Base-by-base conservation (phyloP, 2,113 vertebrate species). In the Phalacrocorax carbo region DNA sequence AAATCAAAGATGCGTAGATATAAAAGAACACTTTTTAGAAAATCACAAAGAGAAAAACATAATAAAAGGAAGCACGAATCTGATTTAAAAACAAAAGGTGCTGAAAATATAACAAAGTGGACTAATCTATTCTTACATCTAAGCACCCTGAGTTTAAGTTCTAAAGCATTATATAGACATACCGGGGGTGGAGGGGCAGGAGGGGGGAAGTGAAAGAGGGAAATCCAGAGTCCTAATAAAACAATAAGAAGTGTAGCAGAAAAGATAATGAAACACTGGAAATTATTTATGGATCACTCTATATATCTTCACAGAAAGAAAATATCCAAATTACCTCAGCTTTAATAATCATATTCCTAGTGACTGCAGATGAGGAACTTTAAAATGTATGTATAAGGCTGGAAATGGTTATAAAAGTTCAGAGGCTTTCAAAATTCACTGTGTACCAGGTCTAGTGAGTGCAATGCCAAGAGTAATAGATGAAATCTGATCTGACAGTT, bases 401-500 rank as follows among this genome's bases (percentile, higher is more conserved):
- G 91, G 81, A 95, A 95, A 95, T 62, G 15, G 62, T 95, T 97
- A 94, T 73, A 85, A 95, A 96, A 93, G 84, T 87, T 94, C 84
- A 95, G 86, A 97, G 84, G 73, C 70, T 95, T 95, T 93, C 78
- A 77, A 97, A 96, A 94, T 44, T 73, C 84, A 70, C 77, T 72
- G 70, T 87, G 66, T 89, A 95, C 51, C 32, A 86, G 75, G 58
- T 86, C 90, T 90, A 91, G 42, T 11, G 62, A 95, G 70, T 51
- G 46, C 40, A 76, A 65, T 38, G 91, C 96, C 93, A 94, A 95
- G 51, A 93, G 58, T 40, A 94, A 82, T 34, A 95, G 1, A 80
- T 93, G 87, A 94, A 93, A 96, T 29, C 51, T 55, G 64, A 97
- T 57, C 72, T 83, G 84, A 97, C 85, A 95, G 84, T 97, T 93